Evolutionary conservation across 1,140 invertebrate genomes (phyloP).

Genomic region (Orius insidiosus): DNA sequence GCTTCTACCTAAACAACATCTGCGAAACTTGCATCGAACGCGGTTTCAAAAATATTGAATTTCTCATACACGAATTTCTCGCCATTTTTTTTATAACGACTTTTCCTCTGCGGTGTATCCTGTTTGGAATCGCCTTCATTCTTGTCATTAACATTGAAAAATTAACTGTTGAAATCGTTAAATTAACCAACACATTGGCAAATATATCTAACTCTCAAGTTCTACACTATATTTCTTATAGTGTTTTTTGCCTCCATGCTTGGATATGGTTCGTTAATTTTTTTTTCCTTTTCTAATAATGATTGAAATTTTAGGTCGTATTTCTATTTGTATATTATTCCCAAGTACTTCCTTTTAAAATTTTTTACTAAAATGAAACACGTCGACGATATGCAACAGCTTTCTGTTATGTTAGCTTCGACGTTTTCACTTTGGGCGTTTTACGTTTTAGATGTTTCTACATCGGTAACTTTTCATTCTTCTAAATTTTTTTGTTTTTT

Average conservation of each 20-base stretch:
- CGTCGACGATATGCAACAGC: constrained; percentile 1
- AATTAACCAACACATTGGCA: constrained; percentile 2
- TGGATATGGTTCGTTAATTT: constrained; percentile 3
- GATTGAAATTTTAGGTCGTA: too few relatives aligned
- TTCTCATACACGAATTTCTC: constrained; percentile 9
- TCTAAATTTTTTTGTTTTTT: too few relatives aligned
- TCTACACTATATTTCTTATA: background rate
- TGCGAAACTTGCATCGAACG: constrained; percentile 8
- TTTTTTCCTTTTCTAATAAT: too few relatives aligned
- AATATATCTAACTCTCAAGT: constrained; percentile 3
- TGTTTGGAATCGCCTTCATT: constrained; percentile 4
- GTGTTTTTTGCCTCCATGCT: constrained; percentile 5
- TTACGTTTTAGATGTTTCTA: too few relatives aligned
- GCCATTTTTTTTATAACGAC: constrained; percentile 10
- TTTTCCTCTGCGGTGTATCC: constrained; percentile 7
- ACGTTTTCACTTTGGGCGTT: background rate
- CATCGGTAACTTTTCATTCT: too few relatives aligned
- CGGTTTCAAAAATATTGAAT: constrained; percentile 8
- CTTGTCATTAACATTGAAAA: constrained; percentile 6
- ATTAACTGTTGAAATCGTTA: background rate
- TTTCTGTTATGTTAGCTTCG: constrained; percentile 3
- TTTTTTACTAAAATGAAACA: constrained; percentile 6
- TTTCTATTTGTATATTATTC: background rate
- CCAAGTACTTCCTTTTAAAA: constrained; percentile 4
- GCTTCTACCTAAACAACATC: constrained; percentile 10